A percentile compares a stretch with the other conserved stretches of the same genome.
phyloP scores from a whole-genome alignment of 2,888 invertebrate genomes.

The Hypomecis atomaria region DNA sequence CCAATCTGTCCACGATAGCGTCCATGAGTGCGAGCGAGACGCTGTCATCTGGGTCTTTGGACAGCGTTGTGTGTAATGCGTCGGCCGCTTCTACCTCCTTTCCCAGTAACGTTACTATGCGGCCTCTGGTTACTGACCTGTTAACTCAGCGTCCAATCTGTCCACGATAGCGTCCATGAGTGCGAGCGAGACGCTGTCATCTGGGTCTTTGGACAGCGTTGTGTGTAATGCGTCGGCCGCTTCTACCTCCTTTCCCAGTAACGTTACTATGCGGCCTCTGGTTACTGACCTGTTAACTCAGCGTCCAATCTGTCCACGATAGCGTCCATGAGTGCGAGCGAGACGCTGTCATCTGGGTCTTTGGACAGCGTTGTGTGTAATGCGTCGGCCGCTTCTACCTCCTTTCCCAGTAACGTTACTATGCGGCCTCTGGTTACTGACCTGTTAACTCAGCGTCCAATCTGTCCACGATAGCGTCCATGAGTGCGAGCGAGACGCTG shows the following conservation, averaged over 20 bases:
- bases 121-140: too few relatives aligned
- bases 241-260: slow-evolving; percentile 86
- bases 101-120: too few relatives aligned
- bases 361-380: slow-evolving; percentile 95
- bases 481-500: slow-evolving; percentile 94
- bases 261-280: too few relatives aligned
- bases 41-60: slow-evolving; percentile 93
- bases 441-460: slow-evolving; percentile 84
- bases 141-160: slow-evolving; percentile 85
- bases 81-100: too few relatives aligned
- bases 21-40: slow-evolving; percentile 95
- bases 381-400: slow-evolving; percentile 88
- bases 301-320: slow-evolving; percentile 90
- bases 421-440: too few relatives aligned
- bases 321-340: slow-evolving; percentile 93
- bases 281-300: slow-evolving; percentile 69
- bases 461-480: slow-evolving; percentile 91
- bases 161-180: slow-evolving; percentile 93
- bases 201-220: slow-evolving; percentile 93
- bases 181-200: slow-evolving; percentile 95
- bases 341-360: slow-evolving; percentile 95
- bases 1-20: slow-evolving; percentile 90
- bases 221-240: slow-evolving; percentile 95
- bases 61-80: too few relatives aligned
- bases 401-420: slow-evolving; percentile 91